A percentile compares a stretch with the other conserved stretches of the same genome.
Evolutionary conservation across 2,888 invertebrate genomes (phyloP).

Genomic region (Epicampocera succincta): DNA sequence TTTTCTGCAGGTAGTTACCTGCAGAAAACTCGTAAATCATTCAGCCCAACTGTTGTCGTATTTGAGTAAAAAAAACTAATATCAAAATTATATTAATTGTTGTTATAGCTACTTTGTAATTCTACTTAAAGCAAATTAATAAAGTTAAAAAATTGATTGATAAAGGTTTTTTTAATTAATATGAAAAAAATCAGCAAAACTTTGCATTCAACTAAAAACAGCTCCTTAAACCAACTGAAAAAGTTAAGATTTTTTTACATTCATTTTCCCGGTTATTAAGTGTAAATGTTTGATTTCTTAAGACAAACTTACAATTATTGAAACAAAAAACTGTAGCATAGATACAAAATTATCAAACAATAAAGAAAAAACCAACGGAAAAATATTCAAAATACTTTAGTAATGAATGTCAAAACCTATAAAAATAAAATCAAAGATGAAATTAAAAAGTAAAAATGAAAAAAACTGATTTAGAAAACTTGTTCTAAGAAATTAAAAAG

Average conservation of each 20-base stretch:
- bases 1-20: no score
- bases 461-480: slow-evolving; percentile 20
- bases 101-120: slow-evolving; percentile 58
- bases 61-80: slow-evolving; percentile 26
- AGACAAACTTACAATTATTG: slow-evolving; percentile 27
- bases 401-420: slow-evolving; percentile 63
- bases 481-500: slow-evolving; percentile 24
- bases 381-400: slow-evolving; percentile 60
- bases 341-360: slow-evolving; percentile 6
- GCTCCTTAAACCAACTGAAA: slow-evolving; percentile 32
- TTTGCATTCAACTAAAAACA: slow-evolving; percentile 39
- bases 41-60: slow-evolving; percentile 26
- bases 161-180: slow-evolving; percentile 34
- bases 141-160: slow-evolving; percentile 1
- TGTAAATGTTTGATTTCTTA: slow-evolving; percentile 65
- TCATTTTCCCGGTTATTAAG: slow-evolving; percentile 54
- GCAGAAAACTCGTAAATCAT: no score
- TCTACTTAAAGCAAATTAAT: slow-evolving; percentile 26
- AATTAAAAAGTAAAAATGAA: slow-evolving; percentile 26
- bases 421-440: slow-evolving; percentile 28
- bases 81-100: slow-evolving; percentile 65
- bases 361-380: neutral
- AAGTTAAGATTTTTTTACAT: slow-evolving; percentile 45
- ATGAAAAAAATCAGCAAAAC: neutral
- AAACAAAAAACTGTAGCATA: slow-evolving; percentile 59